These are phyloP conservation scores for Clusia tigrina DNA, from an alignment of 2,888 invertebrate species.

Conservation along the genomic window DNA sequence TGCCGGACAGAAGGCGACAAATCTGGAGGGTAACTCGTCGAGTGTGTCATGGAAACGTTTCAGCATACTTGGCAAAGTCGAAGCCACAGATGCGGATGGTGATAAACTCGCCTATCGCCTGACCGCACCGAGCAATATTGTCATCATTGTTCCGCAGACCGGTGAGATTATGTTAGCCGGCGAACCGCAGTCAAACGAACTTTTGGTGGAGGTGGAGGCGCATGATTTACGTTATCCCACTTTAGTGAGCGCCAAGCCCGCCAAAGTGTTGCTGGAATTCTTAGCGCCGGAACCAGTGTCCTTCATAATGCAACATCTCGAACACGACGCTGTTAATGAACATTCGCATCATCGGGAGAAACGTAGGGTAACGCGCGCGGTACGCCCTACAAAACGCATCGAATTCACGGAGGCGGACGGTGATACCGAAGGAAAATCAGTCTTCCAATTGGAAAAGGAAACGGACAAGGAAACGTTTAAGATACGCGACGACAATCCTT, in stretches of 20 bases:
- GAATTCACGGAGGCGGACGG: slow-evolving; percentile 93
- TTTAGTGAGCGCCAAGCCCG: slow-evolving; percentile 73
- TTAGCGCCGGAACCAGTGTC: slow-evolving; percentile 69
- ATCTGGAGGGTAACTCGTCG: slow-evolving; percentile 69
- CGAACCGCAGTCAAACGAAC: slow-evolving; percentile 72
- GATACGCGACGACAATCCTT: slow-evolving; percentile 91
- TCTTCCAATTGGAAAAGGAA: slow-evolving; percentile 90
- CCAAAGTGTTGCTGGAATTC: slow-evolving; percentile 81
- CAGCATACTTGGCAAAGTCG: slow-evolving; percentile 82
- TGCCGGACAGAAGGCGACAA: slow-evolving; percentile 70
- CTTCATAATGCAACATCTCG: slow-evolving; percentile 69
- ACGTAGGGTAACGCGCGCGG: slow-evolving; percentile 84
- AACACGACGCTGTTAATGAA: slow-evolving; percentile 63
- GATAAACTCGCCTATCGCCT: slow-evolving; percentile 89
- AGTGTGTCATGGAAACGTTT: slow-evolving; percentile 79
- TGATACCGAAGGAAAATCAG: slow-evolving; percentile 84
- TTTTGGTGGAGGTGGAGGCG: slow-evolving; percentile 79
- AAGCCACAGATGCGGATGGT: slow-evolving; percentile 89
- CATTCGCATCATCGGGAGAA: slow-evolving; percentile 74
- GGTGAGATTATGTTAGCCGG: slow-evolving; percentile 87
- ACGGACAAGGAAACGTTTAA: slow-evolving; percentile 92
- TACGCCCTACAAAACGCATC: slow-evolving; percentile 92
- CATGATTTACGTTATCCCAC: slow-evolving; percentile 83
- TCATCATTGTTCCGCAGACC: slow-evolving; percentile 91
- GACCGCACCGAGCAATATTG: slow-evolving; percentile 79